A percentile compares a stretch with the other conserved stretches of the same genome.
These are phyloP conservation scores for Notamacropus eugenii DNA, from an alignment of 2,797 vertebrate genomes.

Conservation along the genomic window DNA sequence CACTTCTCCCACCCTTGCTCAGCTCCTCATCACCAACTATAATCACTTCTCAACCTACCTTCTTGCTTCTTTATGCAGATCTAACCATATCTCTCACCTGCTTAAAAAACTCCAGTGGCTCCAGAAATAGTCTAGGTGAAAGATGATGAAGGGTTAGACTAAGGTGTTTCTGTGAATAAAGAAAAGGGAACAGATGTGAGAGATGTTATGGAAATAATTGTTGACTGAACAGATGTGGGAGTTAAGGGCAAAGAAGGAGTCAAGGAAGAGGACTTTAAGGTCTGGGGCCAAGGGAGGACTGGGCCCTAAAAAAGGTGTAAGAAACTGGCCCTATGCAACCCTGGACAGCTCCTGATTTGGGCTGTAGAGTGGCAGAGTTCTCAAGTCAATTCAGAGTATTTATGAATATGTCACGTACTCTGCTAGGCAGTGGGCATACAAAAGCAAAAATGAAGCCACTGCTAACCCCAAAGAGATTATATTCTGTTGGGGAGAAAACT, in stretches of 20 bases:
- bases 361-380: neutral
- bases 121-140: neutral
- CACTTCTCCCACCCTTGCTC: neutral
- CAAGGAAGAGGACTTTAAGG: neutral
- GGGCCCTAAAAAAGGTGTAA: neutral
- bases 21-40: neutral
- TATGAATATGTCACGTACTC: neutral
- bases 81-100: neutral
- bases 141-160: neutral
- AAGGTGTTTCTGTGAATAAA: neutral
- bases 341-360: neutral
- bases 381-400: neutral
- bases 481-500: neutral
- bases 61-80: neutral
- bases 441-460: neutral
- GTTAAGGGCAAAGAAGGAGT: neutral
- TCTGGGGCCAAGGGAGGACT: neutral
- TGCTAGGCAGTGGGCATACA: neutral
- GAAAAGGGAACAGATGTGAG: neutral
- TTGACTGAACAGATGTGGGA: neutral
- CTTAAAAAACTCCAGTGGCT: neutral
- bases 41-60: neutral
- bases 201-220: conserved; percentile 14
- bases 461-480: neutral
- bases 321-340: neutral